Evolutionary conservation across 2,797 vertebrate species (phyloP).

Genomic region (Hozukius guyotensis): DNA sequence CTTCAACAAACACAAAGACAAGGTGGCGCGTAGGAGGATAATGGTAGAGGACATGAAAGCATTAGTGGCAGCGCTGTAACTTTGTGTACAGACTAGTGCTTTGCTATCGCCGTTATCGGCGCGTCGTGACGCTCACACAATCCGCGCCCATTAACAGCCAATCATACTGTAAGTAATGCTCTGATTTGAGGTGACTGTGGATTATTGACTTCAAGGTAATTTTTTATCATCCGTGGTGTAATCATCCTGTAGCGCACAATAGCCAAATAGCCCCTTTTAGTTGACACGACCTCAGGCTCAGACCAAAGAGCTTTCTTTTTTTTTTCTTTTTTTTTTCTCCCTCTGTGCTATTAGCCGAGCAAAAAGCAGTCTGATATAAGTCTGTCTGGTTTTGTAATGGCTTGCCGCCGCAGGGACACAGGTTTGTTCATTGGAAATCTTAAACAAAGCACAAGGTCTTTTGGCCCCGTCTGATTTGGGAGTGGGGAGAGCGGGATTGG

Average conservation of each 20-base stretch:
- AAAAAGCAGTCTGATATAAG: slow-evolving; percentile 63
- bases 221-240: slow-evolving; percentile 36
- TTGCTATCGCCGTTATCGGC: slow-evolving; percentile 33
- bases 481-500: slow-evolving; percentile 67
- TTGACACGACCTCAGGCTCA: slow-evolving; percentile 50
- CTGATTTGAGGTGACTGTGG: slow-evolving; percentile 51
- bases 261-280: slow-evolving; percentile 48
- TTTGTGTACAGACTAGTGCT: slow-evolving; percentile 23
- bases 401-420: slow-evolving; percentile 60
- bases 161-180: slow-evolving; percentile 40
- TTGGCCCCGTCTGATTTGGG: slow-evolving; percentile 70
- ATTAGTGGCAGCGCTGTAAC: slow-evolving; percentile 44
- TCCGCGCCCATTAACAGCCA: slow-evolving; percentile 44
- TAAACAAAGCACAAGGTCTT: slow-evolving; percentile 78
- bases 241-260: slow-evolving; percentile 54
- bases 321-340: slow-evolving; percentile 11
- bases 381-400: slow-evolving; percentile 72
- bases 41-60: slow-evolving; percentile 61
- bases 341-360: slow-evolving; percentile 47
- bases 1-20: slow-evolving; percentile 62
- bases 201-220: slow-evolving; percentile 63
- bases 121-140: slow-evolving; percentile 33
- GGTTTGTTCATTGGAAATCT: slow-evolving; percentile 77
- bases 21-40: slow-evolving; percentile 56
- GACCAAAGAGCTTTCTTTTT: slow-evolving; percentile 19